Evolutionary conservation across 2,113 vertebrate genomes (phyloP), one percentile per base, ranked within the genome.

Genomic region (Australoheros scitulus): DNA sequence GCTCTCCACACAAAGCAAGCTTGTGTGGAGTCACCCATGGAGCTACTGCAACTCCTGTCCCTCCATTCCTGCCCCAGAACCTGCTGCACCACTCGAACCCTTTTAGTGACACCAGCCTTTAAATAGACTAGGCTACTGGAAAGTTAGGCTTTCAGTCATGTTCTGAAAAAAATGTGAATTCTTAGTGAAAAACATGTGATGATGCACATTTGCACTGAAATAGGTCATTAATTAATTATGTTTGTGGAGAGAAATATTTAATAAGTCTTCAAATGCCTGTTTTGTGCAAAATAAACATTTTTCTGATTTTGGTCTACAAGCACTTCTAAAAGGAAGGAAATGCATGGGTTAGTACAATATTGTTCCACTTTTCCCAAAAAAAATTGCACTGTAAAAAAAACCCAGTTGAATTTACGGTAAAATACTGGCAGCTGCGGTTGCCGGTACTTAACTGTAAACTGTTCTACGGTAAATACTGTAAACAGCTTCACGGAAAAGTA

Each of bases 1-100:
- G 94, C 87, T 91, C 78, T 95, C 76, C 91, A 92, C 84, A 96
- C 96, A 96, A 96, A 97, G 95, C 93, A 77, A 75, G 92, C 92
- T 47, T 94, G 91, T 95, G 63, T 86, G 50, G 61, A 81, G 52
- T 81, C 65, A 80, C 77, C 84, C 85, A 47, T 34, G 70, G 88
- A 94, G 89, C 90, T 88, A 86, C 92, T 92, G 86, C 83, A 55
- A 59, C 85, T 88, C 91, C 92, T 91, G 88, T 85, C 78, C 61
- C 89, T 85, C 77, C 74, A 50, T 84, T 64, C 81, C 63, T 76
- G 29, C 84, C 8, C 47, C 15, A 78, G 58, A 84, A 55, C 60
- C 83, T 77, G 82, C 79, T 76, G 77, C 52, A 85, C 75, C 61
- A 41, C 52, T 36, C 2, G 0, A 18, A 55, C 15, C 8, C 43